Base-by-base conservation (phyloP, 2,113 vertebrate species). In the Cinclus cinclus region DNA sequence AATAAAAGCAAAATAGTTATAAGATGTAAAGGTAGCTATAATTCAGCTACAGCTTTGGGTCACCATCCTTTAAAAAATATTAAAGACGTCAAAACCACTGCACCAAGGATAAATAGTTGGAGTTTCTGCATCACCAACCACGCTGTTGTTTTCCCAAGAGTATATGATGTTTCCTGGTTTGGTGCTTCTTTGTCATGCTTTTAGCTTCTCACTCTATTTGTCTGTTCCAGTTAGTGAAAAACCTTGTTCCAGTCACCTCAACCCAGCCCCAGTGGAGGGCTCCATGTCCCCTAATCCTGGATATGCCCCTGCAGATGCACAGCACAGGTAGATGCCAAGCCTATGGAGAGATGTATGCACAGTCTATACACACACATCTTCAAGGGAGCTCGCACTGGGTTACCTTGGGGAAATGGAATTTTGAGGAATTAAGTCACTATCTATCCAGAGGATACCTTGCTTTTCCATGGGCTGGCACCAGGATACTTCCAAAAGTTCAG, bases 311-410 rank as follows among this genome's bases (percentile, higher is more conserved):
- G 49, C 16, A 11, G 44, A 35, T 30, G 68, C 33, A 53, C 56
- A 25, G 15, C 6, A 2, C 0, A 41, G 64, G 33, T 2, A 4
- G 55, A 8, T 21, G 35, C 20, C 33, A 4, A 1, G 6, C 35
- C 50, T 41, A 0, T 2, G 33, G 15, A 19, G 37, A 5, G 3
- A 3, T 6, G 9, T 1, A 18, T 10, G 27, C 7, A 16, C 11
- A 30, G 58, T 10, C 59, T 6, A 10, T 0, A 19, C 27, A 63
- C 31, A 50, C 3, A 15, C 7, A 4, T 8, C 58, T 50, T 13
- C 73, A 33, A 9, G 68, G 50, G 13, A 25, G 12, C 28, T 44
- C 67, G 8, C 1, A 2, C 41, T 14, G n/a, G n/a, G 8, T 25
- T 27, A 22, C 62, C 49, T 0, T 1, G 4, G 44, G 47, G 23